These are phyloP conservation scores for Halichondria panicea DNA, from an alignment of 37 sponge, comb jelly and placozoan species.

Conservation along the genomic window DNA sequence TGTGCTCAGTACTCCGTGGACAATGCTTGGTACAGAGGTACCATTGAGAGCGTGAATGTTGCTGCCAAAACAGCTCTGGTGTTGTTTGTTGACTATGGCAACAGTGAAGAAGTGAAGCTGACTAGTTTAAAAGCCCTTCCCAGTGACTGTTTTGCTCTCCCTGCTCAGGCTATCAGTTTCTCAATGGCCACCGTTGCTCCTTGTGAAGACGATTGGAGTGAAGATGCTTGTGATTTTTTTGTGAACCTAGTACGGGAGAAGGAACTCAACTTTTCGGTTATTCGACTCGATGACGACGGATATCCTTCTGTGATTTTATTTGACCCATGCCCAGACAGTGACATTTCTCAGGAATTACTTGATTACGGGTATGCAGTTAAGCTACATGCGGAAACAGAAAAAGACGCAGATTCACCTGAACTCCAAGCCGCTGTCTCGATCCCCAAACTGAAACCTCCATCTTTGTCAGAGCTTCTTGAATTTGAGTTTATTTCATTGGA, in stretches of 20 bases:
- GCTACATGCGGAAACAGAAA: background rate
- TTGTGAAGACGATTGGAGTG: conserved; percentile 38
- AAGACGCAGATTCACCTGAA: background rate
- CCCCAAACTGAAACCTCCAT: background rate
- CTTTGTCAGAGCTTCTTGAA: background rate
- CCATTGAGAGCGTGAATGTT: conserved; percentile 6
- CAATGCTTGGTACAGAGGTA: conserved; percentile 43
- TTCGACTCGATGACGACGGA: conserved; percentile 39
- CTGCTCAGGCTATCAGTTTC: conserved; percentile 42
- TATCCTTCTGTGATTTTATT: conserved; percentile 43
- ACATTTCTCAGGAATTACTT: conserved; percentile 16
- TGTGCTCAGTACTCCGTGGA: conserved; percentile 41
- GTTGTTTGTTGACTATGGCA: conserved; percentile 79
- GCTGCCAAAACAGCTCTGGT: conserved; percentile 27
- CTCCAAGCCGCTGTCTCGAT: no score
- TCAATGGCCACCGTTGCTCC: conserved; percentile 48
- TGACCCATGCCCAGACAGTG: background rate
- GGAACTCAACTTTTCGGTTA: conserved; percentile 26
- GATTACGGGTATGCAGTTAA: conserved; percentile 13
- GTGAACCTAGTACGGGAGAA: background rate
- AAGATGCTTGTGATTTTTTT: conserved; percentile 17
- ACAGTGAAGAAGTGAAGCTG: conserved; percentile 19
- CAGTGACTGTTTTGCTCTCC: background rate
- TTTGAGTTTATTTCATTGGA: conserved; percentile 15
- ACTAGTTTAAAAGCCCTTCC: conserved; percentile 21